Conservation (phyloP, 2,797 vertebrate species). For the Sebastes hubbsi region DNA sequence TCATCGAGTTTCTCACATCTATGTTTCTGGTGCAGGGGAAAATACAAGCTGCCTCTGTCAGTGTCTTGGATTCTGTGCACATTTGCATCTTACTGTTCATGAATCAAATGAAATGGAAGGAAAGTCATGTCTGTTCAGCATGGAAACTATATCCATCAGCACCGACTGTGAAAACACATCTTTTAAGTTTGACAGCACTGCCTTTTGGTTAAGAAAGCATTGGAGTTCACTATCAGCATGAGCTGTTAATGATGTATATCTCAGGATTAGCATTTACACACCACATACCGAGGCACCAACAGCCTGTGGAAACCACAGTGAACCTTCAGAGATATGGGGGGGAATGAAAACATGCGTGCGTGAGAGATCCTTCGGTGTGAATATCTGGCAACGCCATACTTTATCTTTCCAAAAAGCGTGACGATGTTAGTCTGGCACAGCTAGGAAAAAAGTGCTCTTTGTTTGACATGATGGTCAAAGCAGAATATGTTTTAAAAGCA, state of each 20-base stretch:
- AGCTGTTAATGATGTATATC: slow-evolving; percentile 48
- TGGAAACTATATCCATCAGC: slow-evolving; percentile 6
- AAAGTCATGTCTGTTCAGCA: slow-evolving; percentile 8
- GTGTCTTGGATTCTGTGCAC: neutral
- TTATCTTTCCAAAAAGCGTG: slow-evolving; percentile 40
- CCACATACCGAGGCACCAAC: slow-evolving; percentile 49
- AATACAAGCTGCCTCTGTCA: neutral
- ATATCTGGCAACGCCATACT: slow-evolving; percentile 17
- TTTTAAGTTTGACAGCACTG: slow-evolving; percentile 7
- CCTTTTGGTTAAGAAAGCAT: slow-evolving; percentile 37
- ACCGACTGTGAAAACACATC: slow-evolving; percentile 29
- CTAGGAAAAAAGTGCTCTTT: slow-evolving; percentile 15
- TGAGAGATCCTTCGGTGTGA: slow-evolving; percentile 10
- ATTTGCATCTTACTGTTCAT: slow-evolving; percentile 14
- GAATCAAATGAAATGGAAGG: slow-evolving; percentile 1
- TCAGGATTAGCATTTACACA: slow-evolving; percentile 41
- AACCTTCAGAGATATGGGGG: slow-evolving; percentile 5
- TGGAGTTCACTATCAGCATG: slow-evolving; percentile 26
- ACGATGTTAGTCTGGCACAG: slow-evolving; percentile 41
- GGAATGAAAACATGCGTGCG: slow-evolving; percentile 31
- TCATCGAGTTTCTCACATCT: neutral
- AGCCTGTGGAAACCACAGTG: slow-evolving; percentile 57
- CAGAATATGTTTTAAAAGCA: slow-evolving; percentile 38
- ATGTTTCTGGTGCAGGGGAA: neutral
- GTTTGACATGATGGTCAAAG: slow-evolving; percentile 43